phyloP scores from a whole-genome alignment of 2,888 invertebrate species.

The Acrobeloides nanus region DNA sequence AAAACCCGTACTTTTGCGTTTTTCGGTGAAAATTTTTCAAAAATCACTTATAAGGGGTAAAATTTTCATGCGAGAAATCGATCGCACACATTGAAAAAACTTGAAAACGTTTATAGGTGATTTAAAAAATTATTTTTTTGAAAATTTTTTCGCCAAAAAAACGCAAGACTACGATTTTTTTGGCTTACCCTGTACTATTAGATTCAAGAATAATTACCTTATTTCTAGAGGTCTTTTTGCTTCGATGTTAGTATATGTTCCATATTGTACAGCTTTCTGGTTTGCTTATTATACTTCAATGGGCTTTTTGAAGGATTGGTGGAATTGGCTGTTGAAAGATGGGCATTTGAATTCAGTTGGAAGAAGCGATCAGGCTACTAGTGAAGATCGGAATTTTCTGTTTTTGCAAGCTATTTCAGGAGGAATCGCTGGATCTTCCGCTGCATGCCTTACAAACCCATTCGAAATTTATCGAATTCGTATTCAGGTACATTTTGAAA shows the following conservation, averaged over 20 bases:
- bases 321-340: too few relatives aligned
- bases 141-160: too few relatives aligned
- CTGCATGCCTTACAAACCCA: slow-evolving; percentile 47
- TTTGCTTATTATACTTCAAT: slow-evolving; percentile 13
- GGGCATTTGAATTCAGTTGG: too few relatives aligned
- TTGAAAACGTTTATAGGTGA: too few relatives aligned
- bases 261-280: slow-evolving; percentile 34
- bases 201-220: slow-evolving; percentile 30
- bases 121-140: too few relatives aligned
- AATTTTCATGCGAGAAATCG: too few relatives aligned
- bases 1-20: too few relatives aligned
- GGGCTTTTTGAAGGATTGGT: slow-evolving; percentile 3
- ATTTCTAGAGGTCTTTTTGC: slow-evolving; percentile 2
- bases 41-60: too few relatives aligned
- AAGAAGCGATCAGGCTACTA: background rate
- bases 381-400: slow-evolving; percentile 16
- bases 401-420: slow-evolving; percentile 33
- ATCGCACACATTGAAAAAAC: too few relatives aligned
- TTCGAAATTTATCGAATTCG: slow-evolving; percentile 43
- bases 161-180: too few relatives aligned
- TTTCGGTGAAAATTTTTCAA: too few relatives aligned
- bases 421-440: slow-evolving; percentile 36
- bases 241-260: slow-evolving; percentile 25
- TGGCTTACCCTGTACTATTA: slow-evolving; percentile 8
- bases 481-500: too few relatives aligned